Evolutionary conservation across 2,113 vertebrate genomes (phyloP), one percentile per base, ranked within the genome.

Genomic region (Condylura cristata): DNA sequence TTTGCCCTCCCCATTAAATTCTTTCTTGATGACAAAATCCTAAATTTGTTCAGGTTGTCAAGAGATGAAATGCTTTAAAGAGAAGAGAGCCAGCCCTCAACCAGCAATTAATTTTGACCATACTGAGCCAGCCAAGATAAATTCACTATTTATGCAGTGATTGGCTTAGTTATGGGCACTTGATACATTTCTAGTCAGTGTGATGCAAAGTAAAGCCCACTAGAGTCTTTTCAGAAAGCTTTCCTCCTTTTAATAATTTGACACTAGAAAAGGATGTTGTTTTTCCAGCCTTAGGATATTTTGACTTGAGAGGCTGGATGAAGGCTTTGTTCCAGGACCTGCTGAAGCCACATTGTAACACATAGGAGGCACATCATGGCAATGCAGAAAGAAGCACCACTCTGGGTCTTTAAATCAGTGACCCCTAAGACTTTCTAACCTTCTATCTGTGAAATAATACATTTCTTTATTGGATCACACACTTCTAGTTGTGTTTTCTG

Each of bases 401-500:
- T 26, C 46, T 80, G 28, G 39, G 44, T 79, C 44, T 80, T 87
- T 30, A 83, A 68, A 89, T 74, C 44, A 70, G 12, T 32, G 22
- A 87, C 66, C 0, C 0, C 34, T 60, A 48, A 46, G 58, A 46
- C 8, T 12, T 95, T 60, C 39, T 72, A 34, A 68, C 16, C 14
- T 18, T 58, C 28, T 34, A 2, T 53, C 30, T 41, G 14, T 68
- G 60, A 88, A 76, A 46, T 26, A 46, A 81, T 48, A 68, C 6
- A 71, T 65, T 74, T 83, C 63, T 20, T 44, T 61, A 87, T 11
- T 66, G 51, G 89, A 65, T 89, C 61, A 66, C 34, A 63, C 0
- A 48, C 10, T 39, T 79, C 34, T 44, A 86, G 37, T 53, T 76
- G 44, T 71, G 28, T 81, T 91, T 92, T 86, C 70, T 81, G 78